phyloP scores from a whole-genome alignment of 2,113 vertebrate species.

The Tetrax tetrax region DNA sequence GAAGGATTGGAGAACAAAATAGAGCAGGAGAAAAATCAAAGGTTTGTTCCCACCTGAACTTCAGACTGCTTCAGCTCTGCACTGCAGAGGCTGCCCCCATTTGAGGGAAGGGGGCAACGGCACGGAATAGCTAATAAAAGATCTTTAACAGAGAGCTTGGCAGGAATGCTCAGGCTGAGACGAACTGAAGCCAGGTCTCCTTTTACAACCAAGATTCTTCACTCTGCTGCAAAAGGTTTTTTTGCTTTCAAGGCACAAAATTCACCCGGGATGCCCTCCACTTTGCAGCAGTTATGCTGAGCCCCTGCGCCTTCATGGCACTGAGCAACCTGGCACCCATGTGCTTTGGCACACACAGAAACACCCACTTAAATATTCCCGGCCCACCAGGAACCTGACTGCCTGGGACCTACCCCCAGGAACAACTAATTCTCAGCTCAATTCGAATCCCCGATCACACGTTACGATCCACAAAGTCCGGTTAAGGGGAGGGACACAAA shows the following conservation, averaged over 20 bases:
- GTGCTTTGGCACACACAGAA: no score
- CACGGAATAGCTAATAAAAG: neutral
- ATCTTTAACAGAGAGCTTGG: neutral
- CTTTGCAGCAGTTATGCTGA: neutral
- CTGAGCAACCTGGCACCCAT: neutral
- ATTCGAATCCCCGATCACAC: rapidly evolving
- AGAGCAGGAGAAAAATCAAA: neutral
- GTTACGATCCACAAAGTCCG: rapidly evolving
- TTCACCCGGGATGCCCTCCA: neutral
- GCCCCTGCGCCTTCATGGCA: rapidly evolving
- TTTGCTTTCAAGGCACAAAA: neutral
- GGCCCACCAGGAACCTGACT: neutral
- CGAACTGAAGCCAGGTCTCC: neutral
- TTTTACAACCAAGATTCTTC: neutral
- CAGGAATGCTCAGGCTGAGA: neutral
- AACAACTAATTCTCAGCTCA: neutral
- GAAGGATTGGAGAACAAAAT: neutral
- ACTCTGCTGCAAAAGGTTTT: neutral
- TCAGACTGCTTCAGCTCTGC: neutral
- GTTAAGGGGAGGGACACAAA: neutral
- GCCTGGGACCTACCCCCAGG: neutral
- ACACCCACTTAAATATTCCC: neutral
- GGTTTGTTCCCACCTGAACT: neutral
- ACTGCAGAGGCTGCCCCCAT: neutral
- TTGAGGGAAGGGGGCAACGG: neutral